Base-by-base conservation (phyloP, 2,888 invertebrate genomes). In the Dolichomitus sp. region DNA sequence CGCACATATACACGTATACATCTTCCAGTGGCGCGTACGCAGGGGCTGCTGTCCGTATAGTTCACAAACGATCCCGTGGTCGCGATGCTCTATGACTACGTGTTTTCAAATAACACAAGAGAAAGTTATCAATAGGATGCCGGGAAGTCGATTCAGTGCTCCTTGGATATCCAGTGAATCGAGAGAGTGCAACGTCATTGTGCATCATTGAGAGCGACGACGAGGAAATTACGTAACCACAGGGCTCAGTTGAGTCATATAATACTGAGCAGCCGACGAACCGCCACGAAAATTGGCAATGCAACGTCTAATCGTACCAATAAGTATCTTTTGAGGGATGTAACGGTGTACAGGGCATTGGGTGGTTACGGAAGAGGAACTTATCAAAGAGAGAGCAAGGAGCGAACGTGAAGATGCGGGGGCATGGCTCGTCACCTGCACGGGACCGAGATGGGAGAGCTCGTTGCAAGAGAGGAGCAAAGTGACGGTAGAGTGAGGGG, bases 341-440 rank as follows among this genome's bases (percentile, higher is more conserved):
- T 5, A 19, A 11, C 19, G 33, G 33, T 37, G 37, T 33, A 12
- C 50, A 52, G 23, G 61, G 27, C 19, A 70, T 82, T 66, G 70
- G 65, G 54, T 50, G 65, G 70, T 82, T 82, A 75, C 69, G 40
- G 69, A 50, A 70, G 65, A 63, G 37, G 42, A 69, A 59, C 57
- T 79, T 70, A 79, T 75, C 74, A 65, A 78, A 66, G 30, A 65
- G 42, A 48, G 68, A 59, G 23, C 37, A 57, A 5, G 33, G 7
- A 52, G 48, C 30, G n/a, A 79, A 61, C 66, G 72, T 83, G 80
- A 73, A 54, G 72, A 76, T 23, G 57, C 72, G 52, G 68, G 52
- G 59, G 57, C 65, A 17, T 37, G 45, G 61, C 83, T 83, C 80
- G 73, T 80, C 76, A 87, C 84, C 85, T 74, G 84, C 84, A 52